These are phyloP conservation scores for Tapirus indicus DNA, from an alignment of 2,797 vertebrate species.

Conservation along the genomic window DNA sequence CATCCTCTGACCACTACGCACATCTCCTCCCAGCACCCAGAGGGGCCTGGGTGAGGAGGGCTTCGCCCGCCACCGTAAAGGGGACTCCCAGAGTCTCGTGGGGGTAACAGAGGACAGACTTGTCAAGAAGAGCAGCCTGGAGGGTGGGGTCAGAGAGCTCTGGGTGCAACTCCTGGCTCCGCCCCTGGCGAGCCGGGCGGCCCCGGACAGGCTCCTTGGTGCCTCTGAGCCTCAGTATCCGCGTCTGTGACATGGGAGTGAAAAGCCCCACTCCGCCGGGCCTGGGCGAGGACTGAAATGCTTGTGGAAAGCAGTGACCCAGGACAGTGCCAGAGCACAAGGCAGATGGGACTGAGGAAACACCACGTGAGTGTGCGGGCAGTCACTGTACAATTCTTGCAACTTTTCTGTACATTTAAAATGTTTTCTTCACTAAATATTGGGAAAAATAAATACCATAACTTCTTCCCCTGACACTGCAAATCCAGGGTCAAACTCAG, in stretches of 20 bases:
- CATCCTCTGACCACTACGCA: rapidly evolving
- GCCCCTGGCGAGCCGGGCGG: too few relatives aligned
- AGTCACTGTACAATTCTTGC: neutral
- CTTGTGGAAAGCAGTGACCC: neutral
- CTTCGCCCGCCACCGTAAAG: neutral
- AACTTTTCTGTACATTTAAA: neutral
- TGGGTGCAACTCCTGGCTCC: neutral
- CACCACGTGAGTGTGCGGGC: rapidly evolving
- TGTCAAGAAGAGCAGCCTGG: neutral
- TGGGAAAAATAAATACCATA: neutral
- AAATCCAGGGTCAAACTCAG: neutral
- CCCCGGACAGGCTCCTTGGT: neutral
- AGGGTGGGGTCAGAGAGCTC: neutral
- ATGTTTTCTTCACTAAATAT: neutral
- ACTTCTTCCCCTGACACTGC: neutral
- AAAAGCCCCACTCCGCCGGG: neutral
- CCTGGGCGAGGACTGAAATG: neutral
- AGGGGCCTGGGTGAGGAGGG: neutral
- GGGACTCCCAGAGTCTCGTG: neutral
- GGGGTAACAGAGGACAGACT: neutral
- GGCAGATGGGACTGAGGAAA: neutral
- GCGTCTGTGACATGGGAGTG: neutral
- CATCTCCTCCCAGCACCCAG: neutral
- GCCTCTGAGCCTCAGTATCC: neutral
- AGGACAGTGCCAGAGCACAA: neutral